Base-by-base conservation (phyloP, 2,888 invertebrate genomes). In the Eupithecia subfuscata region DNA sequence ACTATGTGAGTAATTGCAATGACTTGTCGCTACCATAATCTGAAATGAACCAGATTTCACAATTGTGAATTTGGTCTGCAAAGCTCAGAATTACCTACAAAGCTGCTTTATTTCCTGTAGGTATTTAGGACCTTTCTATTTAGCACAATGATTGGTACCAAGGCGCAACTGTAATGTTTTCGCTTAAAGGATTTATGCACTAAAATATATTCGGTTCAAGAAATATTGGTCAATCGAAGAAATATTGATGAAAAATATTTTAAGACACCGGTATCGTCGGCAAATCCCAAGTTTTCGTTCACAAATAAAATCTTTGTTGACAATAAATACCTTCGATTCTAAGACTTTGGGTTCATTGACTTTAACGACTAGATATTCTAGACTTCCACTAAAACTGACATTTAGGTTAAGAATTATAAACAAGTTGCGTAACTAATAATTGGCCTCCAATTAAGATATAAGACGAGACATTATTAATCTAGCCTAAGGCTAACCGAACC, bases 1-100 rank as follows among this genome's bases (percentile, higher is more conserved):
- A 96, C 85, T 96, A 96, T 85, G 96, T 96, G 87, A 96, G 96
- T 72, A 60, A 25, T 60, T 25, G 60, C 1, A 25, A 37, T 34
- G 34, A 64, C 18, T 18, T 64, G 64, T 34, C 64, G 30, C 34
- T 64, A 34, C 7, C 64, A 64, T 64, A 64, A 22, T 64, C 34
- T 18, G 3, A 64, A 64, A 34, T 64, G 34, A 18, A 67, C n/a
- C n/a, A n/a, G 67, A 40, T 67, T 67, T n/a, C 67, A 67, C 16
- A 37, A 67, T 64, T 60, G 25, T 60, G 14, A 18, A 64, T 18
- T 34, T 18, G 16, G 64, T 18, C 64, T 64, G 25, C 64, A 8
- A 16, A 30, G 34, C 34, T 45, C 25, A 14, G 68, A 43, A 45
- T 16, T 45, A 68, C 16, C 40, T 68, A 68, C 43, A 68, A 45